These are phyloP conservation scores for Spodoptera exigua DNA, from an alignment of 2,888 invertebrate genomes.

Conservation along the genomic window DNA sequence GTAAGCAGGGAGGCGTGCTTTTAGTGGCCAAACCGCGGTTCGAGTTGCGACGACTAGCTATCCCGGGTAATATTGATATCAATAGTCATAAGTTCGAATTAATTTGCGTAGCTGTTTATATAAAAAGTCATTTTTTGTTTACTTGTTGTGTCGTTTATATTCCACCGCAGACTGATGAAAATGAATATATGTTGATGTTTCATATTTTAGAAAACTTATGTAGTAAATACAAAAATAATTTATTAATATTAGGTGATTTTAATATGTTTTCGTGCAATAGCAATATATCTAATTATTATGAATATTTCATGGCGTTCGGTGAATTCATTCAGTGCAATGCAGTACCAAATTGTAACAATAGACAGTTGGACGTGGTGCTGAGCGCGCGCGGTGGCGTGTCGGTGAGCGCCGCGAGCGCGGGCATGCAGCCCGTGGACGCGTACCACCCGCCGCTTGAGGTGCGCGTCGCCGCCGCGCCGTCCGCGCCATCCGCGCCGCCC, in stretches of 20 bases:
- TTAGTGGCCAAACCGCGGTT: slow-evolving; percentile 14
- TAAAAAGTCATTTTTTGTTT: slow-evolving; percentile 11
- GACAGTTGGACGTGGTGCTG: slow-evolving; percentile 34
- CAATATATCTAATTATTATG: slow-evolving; percentile 6
- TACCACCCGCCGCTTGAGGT: no score
- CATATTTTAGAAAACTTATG: no score
- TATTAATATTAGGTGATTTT: slow-evolving; percentile 2
- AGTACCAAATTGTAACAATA: slow-evolving; percentile 31
- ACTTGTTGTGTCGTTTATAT: slow-evolving; percentile 17
- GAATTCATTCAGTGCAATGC: slow-evolving; percentile 37
- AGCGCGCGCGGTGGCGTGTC: slow-evolving; percentile 18
- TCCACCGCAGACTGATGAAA: slow-evolving; percentile 12
- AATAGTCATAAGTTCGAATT: slow-evolving; percentile 12
- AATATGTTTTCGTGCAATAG: no score
- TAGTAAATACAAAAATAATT: slow-evolving; percentile 1
- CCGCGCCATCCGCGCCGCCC: no score
- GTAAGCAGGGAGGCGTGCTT: no score
- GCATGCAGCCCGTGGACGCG: no score
- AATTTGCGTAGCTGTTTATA: neutral
- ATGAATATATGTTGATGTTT: no score
- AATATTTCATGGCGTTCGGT: slow-evolving; percentile 36
- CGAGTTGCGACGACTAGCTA: slow-evolving; percentile 10
- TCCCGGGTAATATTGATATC: slow-evolving; percentile 13
- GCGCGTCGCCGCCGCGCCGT: no score
- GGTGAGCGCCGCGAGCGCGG: no score